A percentile compares a stretch with the other conserved stretches of the same genome.
Conservation (phyloP, 2,113 vertebrate species). For the Arothron firmamentum region DNA sequence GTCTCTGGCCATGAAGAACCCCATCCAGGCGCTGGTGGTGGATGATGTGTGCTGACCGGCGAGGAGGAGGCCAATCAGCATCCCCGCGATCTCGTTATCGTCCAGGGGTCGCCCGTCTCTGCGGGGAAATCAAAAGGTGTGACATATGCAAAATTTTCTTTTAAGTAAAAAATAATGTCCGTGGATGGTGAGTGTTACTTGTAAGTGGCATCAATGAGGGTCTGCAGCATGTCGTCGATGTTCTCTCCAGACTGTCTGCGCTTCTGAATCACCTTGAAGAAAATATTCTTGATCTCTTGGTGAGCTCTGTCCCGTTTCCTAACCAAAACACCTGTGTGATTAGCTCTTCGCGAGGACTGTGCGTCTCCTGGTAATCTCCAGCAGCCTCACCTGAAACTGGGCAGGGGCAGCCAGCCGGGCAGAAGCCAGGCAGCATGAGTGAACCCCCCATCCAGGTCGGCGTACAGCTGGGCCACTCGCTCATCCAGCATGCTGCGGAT, state of each 20-base stretch:
- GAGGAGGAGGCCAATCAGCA: constrained; percentile 92
- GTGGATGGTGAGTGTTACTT: constrained; percentile 76
- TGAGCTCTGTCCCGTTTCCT: constrained; percentile 92
- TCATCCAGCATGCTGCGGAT: constrained; percentile 85
- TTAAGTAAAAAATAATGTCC: too few relatives aligned
- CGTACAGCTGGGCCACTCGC: constrained; percentile 89
- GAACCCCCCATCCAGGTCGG: constrained; percentile 94
- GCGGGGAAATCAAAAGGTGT: neutral
- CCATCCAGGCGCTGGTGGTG: constrained; percentile 94
- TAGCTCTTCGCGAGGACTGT: too few relatives aligned
- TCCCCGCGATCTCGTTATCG: constrained; percentile 84
- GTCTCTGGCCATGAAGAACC: constrained; percentile 90
- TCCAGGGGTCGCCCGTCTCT: constrained; percentile 83
- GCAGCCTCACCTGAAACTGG: constrained; percentile 90
- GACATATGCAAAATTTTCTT: too few relatives aligned
- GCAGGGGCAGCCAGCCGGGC: constrained; percentile 92
- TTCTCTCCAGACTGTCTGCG: constrained; percentile 80
- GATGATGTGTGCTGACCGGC: constrained; percentile 97
- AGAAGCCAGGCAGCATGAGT: constrained; percentile 92
- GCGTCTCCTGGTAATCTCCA: neutral
- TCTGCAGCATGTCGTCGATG: constrained; percentile 91
- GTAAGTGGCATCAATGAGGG: constrained; percentile 90
- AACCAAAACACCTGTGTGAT: neutral
- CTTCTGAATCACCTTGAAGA: constrained; percentile 89
- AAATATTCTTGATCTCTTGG: constrained; percentile 88